Conservation (phyloP, 2,797 vertebrate species). For the Sebastes trivittatus region DNA sequence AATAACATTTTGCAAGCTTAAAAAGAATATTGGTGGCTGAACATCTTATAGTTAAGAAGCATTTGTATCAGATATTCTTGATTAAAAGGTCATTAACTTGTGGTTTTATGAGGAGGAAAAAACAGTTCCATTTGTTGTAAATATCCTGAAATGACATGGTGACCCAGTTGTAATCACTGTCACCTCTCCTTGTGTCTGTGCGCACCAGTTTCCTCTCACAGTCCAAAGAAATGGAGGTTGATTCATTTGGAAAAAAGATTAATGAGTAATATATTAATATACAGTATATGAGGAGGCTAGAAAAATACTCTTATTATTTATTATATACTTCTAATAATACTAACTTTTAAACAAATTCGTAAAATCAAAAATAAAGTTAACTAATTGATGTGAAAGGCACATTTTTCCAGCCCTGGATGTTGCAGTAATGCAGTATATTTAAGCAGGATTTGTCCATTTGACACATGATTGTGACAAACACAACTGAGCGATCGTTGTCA, state of each 20-base stretch:
- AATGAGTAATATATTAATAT: background rate
- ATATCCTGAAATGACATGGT: background rate
- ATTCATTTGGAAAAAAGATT: background rate
- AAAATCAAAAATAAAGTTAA: background rate
- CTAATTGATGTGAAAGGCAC: background rate
- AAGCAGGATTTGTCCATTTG: background rate
- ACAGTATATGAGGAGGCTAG: background rate
- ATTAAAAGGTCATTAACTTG: too few relatives aligned
- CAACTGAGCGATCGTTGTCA: constrained; percentile 6
- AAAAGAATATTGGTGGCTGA: background rate
- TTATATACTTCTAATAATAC: too few relatives aligned
- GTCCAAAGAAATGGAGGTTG: background rate
- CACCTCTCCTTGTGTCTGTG: too few relatives aligned
- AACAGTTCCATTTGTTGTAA: background rate
- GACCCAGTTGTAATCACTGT: too few relatives aligned
- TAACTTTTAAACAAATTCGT: background rate
- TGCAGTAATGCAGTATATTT: background rate
- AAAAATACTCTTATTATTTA: background rate
- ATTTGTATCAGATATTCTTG: background rate
- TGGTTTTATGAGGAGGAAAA: too few relatives aligned
- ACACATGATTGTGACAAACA: constrained; percentile 24
- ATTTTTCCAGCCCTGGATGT: fast-evolving
- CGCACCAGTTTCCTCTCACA: background rate
- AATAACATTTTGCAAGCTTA: too few relatives aligned
- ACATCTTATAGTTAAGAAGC: background rate